phyloP scores from a whole-genome alignment of 1,140 invertebrate species.

The Eupeodes corollae region DNA sequence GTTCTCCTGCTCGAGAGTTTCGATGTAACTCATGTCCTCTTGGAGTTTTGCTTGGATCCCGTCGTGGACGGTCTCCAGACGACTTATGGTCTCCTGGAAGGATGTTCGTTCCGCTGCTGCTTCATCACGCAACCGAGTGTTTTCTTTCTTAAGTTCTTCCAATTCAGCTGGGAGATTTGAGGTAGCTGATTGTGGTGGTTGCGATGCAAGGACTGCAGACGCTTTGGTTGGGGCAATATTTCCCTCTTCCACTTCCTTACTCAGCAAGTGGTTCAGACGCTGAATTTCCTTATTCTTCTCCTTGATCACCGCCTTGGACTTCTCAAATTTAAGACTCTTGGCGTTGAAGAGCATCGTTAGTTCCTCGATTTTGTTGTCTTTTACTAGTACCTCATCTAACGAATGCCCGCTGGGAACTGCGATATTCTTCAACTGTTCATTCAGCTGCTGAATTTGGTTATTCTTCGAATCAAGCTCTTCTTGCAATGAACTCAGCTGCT shows the following conservation, averaged over 20 bases:
- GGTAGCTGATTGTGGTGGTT: neutral
- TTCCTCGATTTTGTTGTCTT: conserved; percentile 9
- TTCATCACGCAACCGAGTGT: conserved; percentile 38
- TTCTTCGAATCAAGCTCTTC: neutral
- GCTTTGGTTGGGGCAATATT: neutral
- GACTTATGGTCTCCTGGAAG: conserved; percentile 20
- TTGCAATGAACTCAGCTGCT: neutral
- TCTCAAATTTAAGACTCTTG: conserved; percentile 30
- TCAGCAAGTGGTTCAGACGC: conserved; percentile 7
- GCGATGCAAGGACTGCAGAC: neutral
- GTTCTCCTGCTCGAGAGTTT: conserved; percentile 57
- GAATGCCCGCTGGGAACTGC: no score
- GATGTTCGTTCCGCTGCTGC: conserved; percentile 18
- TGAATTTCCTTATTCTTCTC: conserved; percentile 28
- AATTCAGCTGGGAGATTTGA: neutral
- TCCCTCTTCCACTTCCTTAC: neutral
- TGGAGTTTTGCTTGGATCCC: conserved; percentile 52
- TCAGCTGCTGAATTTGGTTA: neutral
- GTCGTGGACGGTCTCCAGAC: conserved; percentile 26
- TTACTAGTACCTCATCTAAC: no score
- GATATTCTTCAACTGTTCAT: no score
- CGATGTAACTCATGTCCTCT: conserved; percentile 58
- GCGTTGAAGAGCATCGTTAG: conserved; percentile 15
- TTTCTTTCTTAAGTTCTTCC: conserved; percentile 24
- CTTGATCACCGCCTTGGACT: conserved; percentile 36